Conservation (phyloP, 2,113 vertebrate species). For the Nannobrachium achirus region DNA sequence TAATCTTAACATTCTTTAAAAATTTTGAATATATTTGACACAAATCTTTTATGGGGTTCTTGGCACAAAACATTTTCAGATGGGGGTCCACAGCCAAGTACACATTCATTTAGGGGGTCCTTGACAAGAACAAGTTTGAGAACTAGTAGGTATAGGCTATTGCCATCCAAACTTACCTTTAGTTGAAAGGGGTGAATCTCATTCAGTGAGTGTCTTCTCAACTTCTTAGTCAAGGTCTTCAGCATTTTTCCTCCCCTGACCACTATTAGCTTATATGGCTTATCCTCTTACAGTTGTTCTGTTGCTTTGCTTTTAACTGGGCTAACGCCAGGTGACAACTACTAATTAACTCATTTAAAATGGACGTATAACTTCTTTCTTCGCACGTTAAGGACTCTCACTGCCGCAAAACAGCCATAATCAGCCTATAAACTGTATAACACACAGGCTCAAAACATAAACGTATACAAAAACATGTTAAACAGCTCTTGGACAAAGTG, state of each 20-base stretch:
- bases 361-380: constrained; percentile 14
- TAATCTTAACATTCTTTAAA: no score
- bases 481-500: constrained; percentile 12
- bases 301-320: constrained; percentile 4
- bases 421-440: constrained; percentile 14
- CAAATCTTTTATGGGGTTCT: no score
- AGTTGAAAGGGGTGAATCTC: constrained; percentile 91
- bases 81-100: no score
- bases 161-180: constrained; percentile 80
- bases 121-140: no score
- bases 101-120: no score
- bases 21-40: no score
- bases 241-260: constrained; percentile 75
- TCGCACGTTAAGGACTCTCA: constrained; percentile 19
- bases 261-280: constrained; percentile 35
- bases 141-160: no score
- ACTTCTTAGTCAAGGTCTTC: constrained; percentile 90
- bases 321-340: constrained; percentile 7
- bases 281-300: constrained; percentile 25
- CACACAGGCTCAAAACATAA: constrained; percentile 3
- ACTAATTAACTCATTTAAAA: constrained; percentile 27
- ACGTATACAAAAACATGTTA: neutral
- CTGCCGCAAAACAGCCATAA: constrained; percentile 6
- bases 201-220: constrained; percentile 88
- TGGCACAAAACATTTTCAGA: no score